Conservation (phyloP, 2,797 vertebrate genomes). For the Chrysocyon brachyurus region DNA sequence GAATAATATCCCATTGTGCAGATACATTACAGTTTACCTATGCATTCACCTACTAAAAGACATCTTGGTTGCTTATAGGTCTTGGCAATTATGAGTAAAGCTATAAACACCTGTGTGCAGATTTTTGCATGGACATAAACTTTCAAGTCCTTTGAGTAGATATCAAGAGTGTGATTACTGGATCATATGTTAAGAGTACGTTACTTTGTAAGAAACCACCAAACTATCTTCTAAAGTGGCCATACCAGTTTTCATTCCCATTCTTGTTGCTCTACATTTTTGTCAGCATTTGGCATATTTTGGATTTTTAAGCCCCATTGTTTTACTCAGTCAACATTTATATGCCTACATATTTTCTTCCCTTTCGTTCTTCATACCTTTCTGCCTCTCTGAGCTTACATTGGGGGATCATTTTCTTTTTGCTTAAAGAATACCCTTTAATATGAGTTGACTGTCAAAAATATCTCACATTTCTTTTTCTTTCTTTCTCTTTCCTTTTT, state of each 20-base stretch:
- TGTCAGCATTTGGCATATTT: background rate
- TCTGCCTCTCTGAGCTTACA: background rate
- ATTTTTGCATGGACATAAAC: background rate
- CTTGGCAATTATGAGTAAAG: background rate
- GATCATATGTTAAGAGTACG: background rate
- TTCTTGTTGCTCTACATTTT: background rate
- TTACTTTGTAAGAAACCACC: background rate
- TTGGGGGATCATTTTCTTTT: background rate
- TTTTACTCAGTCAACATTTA: background rate
- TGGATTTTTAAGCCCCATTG: background rate
- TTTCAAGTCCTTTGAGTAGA: background rate
- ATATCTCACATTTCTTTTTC: background rate
- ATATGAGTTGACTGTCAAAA: background rate
- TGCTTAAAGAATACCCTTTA: background rate
- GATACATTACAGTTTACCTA: background rate
- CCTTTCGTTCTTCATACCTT: background rate
- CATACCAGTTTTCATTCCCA: background rate
- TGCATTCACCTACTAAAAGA: background rate
- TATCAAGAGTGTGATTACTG: background rate
- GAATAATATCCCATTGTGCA: background rate
- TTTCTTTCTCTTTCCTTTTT: background rate
- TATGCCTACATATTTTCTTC: background rate
- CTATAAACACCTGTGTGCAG: background rate
- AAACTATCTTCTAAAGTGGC: background rate
- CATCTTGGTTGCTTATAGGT: conserved; percentile 23